phyloP scores from a whole-genome alignment of 2,888 invertebrate species.

The Autographa pulchrina region DNA sequence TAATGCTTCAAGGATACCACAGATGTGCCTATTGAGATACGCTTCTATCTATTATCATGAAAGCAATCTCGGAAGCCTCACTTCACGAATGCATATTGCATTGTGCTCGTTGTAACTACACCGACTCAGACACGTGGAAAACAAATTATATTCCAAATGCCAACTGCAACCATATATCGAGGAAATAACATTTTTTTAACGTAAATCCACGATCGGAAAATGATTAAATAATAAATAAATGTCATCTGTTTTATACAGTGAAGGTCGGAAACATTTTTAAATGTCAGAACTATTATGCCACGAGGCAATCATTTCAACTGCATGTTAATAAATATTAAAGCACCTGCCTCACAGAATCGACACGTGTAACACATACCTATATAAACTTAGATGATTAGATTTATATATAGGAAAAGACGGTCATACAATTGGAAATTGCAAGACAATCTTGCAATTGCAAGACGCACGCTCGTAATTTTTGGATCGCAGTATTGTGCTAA shows the following conservation, averaged over 20 bases:
- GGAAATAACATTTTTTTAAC: background rate
- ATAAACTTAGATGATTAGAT: no score
- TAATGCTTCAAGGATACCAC: background rate
- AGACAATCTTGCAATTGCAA: no score
- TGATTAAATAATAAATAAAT: background rate
- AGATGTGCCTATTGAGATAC: background rate
- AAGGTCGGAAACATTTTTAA: background rate
- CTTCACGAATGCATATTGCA: background rate
- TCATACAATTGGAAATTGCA: no score
- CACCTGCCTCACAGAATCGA: no score
- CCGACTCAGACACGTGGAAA: background rate
- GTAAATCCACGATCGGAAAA: background rate
- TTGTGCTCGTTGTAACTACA: background rate
- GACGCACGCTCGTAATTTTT: no score
- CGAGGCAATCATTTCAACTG: background rate
- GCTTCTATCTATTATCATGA: background rate
- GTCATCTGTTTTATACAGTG: background rate
- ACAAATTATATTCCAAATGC: background rate
- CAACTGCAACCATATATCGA: background rate
- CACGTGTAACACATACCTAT: no score
- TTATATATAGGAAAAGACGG: no score
- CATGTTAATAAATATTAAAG: background rate
- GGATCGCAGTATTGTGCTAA: no score
- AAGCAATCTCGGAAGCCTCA: background rate
- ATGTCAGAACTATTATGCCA: background rate